Base-by-base conservation (phyloP, 2,888 invertebrate genomes). In the Eristalis pertinax region DNA sequence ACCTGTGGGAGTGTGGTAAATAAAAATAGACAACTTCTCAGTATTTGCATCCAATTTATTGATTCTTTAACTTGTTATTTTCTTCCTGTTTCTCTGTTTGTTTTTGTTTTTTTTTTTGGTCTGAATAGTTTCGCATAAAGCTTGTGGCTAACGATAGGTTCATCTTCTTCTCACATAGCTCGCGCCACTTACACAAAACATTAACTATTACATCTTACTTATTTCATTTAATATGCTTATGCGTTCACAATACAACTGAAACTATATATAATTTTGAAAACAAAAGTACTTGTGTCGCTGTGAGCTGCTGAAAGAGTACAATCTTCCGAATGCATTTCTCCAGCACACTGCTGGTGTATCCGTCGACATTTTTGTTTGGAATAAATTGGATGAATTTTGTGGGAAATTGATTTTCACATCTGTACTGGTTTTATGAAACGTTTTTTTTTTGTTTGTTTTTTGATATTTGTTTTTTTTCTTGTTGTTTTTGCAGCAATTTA, bases 31-130 rank as follows among this genome's bases (percentile, higher is more conserved):
- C 35, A 43, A n/a, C 13, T 69, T 67, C n/a, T 74, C 15, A 76
- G 76, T 82, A 72, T 70, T 78, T 83, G 41, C 86, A 86, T 86
- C 83, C 86, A 86, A 86, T 86, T 86, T 86, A 86, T 86, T 83
- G 50, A 65, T 82, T 86, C 58, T 63, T 68, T 75, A 26, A 60
- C 62, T 74, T 64, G 13, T 78, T 38, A 29, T 13, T 74, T 58
- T 43, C 41, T 86, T 78, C 68, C 58, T 24, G 29, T 70, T 62
- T 62, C 13, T 22, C 11, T 62, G 4, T 62, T 64, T 43, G 26
- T 13, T 70, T 76, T 74, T 76, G 32, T 60, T 22, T 58, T 62
- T 84, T 24, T 65, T 73, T 76, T 65, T 81, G 83, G 78, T 83
- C 78, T 82, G 78, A 62, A 86, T 79, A 79, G 60, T 79, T 86